Conservation (phyloP, 2,113 vertebrate genomes). For the Gallinago paraguaiae region DNA sequence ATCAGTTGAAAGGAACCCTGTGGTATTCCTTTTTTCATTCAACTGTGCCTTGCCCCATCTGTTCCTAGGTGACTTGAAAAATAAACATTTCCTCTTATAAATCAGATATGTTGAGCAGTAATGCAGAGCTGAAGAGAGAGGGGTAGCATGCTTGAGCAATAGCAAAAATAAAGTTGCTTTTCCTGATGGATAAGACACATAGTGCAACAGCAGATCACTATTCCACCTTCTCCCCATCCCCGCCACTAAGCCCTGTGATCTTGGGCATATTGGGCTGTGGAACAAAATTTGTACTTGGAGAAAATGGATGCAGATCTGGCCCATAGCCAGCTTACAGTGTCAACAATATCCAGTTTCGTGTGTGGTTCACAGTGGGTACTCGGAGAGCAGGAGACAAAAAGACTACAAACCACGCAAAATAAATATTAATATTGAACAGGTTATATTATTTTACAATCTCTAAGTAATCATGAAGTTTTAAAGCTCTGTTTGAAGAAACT, state of each 20-base stretch:
- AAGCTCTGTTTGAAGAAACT: constrained; percentile 6
- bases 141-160: background rate
- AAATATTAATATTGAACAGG: background rate
- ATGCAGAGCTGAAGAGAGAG: background rate
- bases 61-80: background rate
- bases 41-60: background rate
- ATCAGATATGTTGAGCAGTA: background rate
- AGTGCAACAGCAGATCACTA: background rate
- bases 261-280: fast-evolving
- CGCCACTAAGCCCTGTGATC: background rate
- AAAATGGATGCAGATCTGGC: background rate
- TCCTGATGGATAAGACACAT: background rate
- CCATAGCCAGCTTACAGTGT: background rate
- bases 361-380: background rate
- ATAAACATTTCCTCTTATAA: background rate
- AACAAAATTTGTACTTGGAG: background rate
- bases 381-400: background rate
- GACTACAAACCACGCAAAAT: background rate
- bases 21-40: background rate
- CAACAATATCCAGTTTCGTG: background rate
- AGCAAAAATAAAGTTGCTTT: background rate
- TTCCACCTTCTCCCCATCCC: background rate
- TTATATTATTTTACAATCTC: background rate
- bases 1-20: background rate
- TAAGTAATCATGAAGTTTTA: constrained; percentile 4